Base-by-base conservation (phyloP, 2,888 invertebrate genomes). In the Philopedon plagiatum region DNA sequence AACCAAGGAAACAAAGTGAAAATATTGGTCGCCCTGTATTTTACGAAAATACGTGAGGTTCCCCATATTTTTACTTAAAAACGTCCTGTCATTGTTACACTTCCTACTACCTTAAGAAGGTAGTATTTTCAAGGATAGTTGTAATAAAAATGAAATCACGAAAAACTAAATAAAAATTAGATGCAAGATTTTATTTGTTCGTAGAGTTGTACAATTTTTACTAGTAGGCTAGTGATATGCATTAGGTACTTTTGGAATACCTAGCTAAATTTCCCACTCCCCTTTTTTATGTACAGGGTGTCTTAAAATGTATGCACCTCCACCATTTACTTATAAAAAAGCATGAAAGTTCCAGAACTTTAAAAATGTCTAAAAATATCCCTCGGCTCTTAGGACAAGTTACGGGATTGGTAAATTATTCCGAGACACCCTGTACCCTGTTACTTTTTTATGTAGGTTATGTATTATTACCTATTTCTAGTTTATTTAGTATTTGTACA, bases 241-340 rank as follows among this genome's bases (percentile, higher is more conserved):
- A 23, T 26, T 57, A 57, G 57, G 57, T 57, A 57, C n/a, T 39
- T 5, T 21, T 2, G 5, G 11, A n/a, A 3, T 60, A 60, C 41
- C 44, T 60, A 60, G 26, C 21, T n/a, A 2, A 41, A 18, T 1
- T 62, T 44, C 49, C 46, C 62, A 62, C 46, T 62, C 62, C 15
- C 49, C 19, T 18, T 11, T 21, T 8, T 32, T 26, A 18, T 58
- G 26, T 60, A 41, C 56, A 57, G 44, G 56, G 57, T 57, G 41
- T 65, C 44, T 29, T 9, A 9, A 7, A 7, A 19, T 44, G 19
- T 44, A n/a, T 44, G 19, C 19, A 19, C n/a, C 39, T 26, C n/a
- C n/a, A n/a, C n/a, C n/a, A n/a, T n/a, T n/a, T n/a, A n/a, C n/a
- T n/a, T n/a, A n/a, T n/a, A n/a, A n/a, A n/a, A n/a, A n/a, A n/a